Evolutionary conservation across 1,140 invertebrate genomes (phyloP).

Genomic region (Zaprionus lachaisei): DNA sequence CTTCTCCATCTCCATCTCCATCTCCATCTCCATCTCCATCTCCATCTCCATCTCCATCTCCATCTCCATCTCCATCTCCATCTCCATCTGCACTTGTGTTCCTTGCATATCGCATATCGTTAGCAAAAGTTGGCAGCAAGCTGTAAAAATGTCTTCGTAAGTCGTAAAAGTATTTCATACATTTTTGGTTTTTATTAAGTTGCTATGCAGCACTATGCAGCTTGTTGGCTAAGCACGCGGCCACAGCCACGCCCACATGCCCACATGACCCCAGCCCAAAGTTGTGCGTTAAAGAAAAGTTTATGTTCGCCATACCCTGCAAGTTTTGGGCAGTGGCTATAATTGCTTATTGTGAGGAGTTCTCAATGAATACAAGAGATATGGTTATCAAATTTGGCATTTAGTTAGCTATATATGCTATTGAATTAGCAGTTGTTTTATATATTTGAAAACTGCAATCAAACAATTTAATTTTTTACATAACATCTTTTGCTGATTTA

Average conservation of each 20-base stretch:
- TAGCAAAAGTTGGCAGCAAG: slow-evolving; percentile 78
- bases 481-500: no score
- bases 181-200: slow-evolving; percentile 82
- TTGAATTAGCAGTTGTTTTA: neutral
- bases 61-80: neutral
- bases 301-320: slow-evolving; percentile 3
- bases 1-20: neutral
- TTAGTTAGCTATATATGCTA: neutral
- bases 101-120: slow-evolving; percentile 78
- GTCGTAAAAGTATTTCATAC: slow-evolving; percentile 84
- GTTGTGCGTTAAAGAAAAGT: neutral
- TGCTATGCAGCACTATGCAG: slow-evolving; percentile 34
- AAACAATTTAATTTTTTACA: neutral
- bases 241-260: neutral
- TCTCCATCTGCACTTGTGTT: neutral
- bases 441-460: neutral
- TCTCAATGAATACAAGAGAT: neutral
- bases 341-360: neutral
- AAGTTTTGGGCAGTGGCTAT: neutral
- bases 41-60: neutral
- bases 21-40: neutral
- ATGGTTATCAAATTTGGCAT: neutral
- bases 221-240: slow-evolving; percentile 40
- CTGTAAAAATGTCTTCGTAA: slow-evolving; percentile 83
- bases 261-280: neutral